Conservation (phyloP, 2,888 invertebrate genomes). For the Tetragonula carbonaria region DNA sequence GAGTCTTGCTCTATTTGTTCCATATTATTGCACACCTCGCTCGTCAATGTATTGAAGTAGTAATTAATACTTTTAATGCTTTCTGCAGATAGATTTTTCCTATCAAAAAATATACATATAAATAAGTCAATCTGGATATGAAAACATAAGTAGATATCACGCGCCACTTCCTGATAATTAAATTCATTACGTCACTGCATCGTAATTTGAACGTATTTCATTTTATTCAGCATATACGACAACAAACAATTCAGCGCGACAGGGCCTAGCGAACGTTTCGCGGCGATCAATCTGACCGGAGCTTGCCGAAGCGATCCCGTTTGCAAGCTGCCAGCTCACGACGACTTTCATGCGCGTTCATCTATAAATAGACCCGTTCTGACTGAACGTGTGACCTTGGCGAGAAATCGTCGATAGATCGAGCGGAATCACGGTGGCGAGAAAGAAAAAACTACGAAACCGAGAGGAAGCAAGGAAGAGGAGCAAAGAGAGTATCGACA, state of each 20-base stretch:
- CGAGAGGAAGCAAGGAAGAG: background rate
- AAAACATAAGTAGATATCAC: too few relatives aligned
- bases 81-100: too few relatives aligned
- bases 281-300: conserved; percentile 12
- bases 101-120: too few relatives aligned
- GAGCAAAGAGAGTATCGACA: background rate
- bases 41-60: too few relatives aligned
- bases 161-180: background rate
- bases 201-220: background rate
- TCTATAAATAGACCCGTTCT: conserved; percentile 71
- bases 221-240: background rate
- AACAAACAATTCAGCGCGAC: background rate
- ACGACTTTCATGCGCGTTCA: conserved; percentile 7
- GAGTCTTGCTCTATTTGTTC: too few relatives aligned
- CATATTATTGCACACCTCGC: too few relatives aligned
- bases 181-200: background rate
- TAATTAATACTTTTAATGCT: too few relatives aligned
- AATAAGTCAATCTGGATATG: too few relatives aligned
- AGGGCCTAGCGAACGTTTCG: background rate
- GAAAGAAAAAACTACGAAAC: conserved; percentile 2
- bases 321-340: background rate
- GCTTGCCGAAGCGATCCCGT: conserved; percentile 6
- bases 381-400: conserved; percentile 62
- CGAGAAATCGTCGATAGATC: conserved; percentile 62
- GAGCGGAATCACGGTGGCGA: conserved; percentile 33